Conservation (phyloP, 2,797 vertebrate genomes). For the Phaenicophaeus curvirostris region DNA sequence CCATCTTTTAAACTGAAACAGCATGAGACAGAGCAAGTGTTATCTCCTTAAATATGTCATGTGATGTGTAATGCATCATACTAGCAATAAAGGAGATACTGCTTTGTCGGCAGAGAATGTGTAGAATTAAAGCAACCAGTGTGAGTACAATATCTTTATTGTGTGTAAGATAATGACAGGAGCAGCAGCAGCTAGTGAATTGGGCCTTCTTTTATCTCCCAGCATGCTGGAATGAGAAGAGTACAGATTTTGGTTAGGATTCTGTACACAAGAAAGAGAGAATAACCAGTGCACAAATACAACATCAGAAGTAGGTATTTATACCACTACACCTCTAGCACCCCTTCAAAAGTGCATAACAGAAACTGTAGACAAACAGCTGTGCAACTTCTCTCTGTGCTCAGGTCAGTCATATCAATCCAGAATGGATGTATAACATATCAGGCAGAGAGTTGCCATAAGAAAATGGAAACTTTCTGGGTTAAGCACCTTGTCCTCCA, state of each 20-base stretch:
- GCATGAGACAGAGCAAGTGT: not conserved
- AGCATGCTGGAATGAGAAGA: not conserved
- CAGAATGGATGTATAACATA: conserved; percentile 24
- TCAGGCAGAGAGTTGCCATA: not conserved
- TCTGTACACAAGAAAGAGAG: not conserved
- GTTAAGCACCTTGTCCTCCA: conserved; percentile 10
- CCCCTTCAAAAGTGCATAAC: not conserved
- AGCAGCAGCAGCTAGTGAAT: not conserved
- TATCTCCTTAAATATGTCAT: not conserved
- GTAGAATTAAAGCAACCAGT: not conserved
- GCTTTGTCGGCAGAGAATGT: not conserved
- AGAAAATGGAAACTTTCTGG: conserved; percentile 2
- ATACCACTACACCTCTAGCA: not conserved
- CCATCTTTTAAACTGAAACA: not conserved
- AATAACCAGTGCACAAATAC: not conserved
- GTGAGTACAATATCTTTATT: not conserved
- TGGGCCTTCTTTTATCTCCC: not conserved
- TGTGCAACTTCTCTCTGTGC: not conserved
- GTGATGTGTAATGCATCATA: not conserved
- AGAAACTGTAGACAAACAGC: not conserved
- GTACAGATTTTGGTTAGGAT: not conserved
- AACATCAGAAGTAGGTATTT: not conserved
- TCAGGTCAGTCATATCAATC: not conserved
- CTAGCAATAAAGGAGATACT: not conserved
- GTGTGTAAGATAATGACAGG: not conserved